Percentiles rank a stretch among this genome's conserved stretches.
phyloP scores from a whole-genome alignment of 1,140 invertebrate species.

The Drosophila kurseongensis region DNA sequence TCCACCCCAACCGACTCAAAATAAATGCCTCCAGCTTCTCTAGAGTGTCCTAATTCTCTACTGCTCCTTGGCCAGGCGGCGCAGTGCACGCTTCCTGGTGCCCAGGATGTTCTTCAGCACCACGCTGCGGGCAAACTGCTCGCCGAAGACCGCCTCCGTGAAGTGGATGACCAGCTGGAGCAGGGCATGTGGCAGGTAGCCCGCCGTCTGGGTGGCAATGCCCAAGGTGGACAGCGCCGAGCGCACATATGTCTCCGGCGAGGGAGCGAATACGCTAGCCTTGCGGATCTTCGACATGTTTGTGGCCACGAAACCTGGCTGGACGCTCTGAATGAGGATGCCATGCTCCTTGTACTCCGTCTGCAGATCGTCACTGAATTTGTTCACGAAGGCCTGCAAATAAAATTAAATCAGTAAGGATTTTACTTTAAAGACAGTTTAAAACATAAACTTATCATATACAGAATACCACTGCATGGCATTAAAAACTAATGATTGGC shows the following conservation, averaged over 20 bases:
- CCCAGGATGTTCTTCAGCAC: slow-evolving; percentile 69
- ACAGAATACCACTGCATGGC: too few species aligned
- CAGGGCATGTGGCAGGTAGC: slow-evolving; percentile 91
- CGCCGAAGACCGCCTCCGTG: slow-evolving; percentile 64
- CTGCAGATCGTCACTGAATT: slow-evolving; percentile 92
- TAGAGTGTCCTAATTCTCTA: slow-evolving; percentile 24
- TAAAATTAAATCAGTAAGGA: not conserved
- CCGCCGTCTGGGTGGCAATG: slow-evolving; percentile 90
- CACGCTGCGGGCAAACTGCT: slow-evolving; percentile 64
- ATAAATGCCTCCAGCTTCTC: slow-evolving; percentile 16
- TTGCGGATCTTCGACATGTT: slow-evolving; percentile 96
- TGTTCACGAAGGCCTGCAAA: slow-evolving; percentile 91
- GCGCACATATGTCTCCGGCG: slow-evolving; percentile 91
- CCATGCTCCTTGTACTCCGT: slow-evolving; percentile 92
- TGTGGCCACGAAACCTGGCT: slow-evolving; percentile 95
- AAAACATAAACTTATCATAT: too few species aligned
- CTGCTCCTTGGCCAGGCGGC: slow-evolving; percentile 65
- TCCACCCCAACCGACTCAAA: slow-evolving; percentile 3
- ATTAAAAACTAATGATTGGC: too few species aligned
- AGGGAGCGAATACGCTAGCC: slow-evolving; percentile 92
- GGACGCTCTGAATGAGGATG: slow-evolving; percentile 93
- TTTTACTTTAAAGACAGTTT: not conserved
- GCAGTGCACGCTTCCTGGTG: slow-evolving; percentile 70
- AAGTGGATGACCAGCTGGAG: slow-evolving; percentile 85
- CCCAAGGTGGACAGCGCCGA: slow-evolving; percentile 92